These are phyloP conservation scores for Harpegnathos saltator DNA, from an alignment of 1,140 invertebrate species.

Conservation along the genomic window DNA sequence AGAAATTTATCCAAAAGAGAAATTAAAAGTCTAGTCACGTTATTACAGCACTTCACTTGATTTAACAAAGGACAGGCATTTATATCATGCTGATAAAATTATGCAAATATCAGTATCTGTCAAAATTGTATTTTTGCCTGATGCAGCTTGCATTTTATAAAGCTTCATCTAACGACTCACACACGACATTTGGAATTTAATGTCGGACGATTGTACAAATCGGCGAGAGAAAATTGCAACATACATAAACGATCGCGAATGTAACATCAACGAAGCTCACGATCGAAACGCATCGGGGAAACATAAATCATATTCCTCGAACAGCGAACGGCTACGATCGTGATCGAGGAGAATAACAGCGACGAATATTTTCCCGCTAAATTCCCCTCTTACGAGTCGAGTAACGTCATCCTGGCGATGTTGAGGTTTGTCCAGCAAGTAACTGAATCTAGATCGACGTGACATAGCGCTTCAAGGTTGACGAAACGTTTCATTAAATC, in stretches of 20 bases:
- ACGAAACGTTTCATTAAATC: constrained; percentile 50
- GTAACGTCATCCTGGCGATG: constrained; percentile 6
- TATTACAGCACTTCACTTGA: not conserved
- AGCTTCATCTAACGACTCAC: too few species aligned
- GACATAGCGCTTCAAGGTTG: constrained; percentile 34
- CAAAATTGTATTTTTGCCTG: not conserved
- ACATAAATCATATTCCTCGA: constrained; percentile 41
- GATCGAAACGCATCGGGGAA: constrained; percentile 41
- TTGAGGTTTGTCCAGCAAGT: not conserved
- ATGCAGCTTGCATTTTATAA: not conserved
- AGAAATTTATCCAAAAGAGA: not conserved
- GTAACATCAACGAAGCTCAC: not conserved
- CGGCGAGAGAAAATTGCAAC: not conserved
- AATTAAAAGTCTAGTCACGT: too few species aligned
- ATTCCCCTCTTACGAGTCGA: constrained; percentile 10
- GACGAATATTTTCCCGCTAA: constrained; percentile 42
- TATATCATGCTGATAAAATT: not conserved
- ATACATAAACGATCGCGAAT: constrained; percentile 29
- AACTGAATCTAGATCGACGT: constrained; percentile 32
- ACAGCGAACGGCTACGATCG: constrained; percentile 28
- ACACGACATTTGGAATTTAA: too few species aligned
- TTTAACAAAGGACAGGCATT: not conserved
- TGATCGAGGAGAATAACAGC: constrained; percentile 24
- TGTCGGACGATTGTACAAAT: too few species aligned
- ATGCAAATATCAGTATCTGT: not conserved